Percentiles rank a stretch among this genome's conserved stretches.
phyloP scores from a whole-genome alignment of 2,797 vertebrate genomes.

The Gymnodraco acuticeps region DNA sequence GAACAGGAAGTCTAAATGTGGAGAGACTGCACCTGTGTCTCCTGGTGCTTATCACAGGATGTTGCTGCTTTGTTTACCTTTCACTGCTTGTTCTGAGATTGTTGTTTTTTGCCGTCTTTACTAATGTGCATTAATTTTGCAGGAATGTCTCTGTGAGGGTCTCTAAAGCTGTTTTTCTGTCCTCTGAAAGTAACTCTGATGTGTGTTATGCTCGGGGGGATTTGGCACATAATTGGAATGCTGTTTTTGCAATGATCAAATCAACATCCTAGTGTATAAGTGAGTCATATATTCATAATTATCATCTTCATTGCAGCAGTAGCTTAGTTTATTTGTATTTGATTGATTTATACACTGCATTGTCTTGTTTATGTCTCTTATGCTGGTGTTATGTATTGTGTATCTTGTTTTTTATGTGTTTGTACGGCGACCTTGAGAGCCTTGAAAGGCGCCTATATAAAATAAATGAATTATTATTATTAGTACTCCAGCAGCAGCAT shows the following conservation, averaged over 20 bases:
- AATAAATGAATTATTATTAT: too few relatives aligned
- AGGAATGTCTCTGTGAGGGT: slow-evolving; percentile 50
- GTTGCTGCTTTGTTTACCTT: slow-evolving; percentile 59
- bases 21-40: slow-evolving; percentile 75
- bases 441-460: too few relatives aligned
- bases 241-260: slow-evolving; percentile 62
- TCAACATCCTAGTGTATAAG: slow-evolving; percentile 41
- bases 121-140: slow-evolving; percentile 51
- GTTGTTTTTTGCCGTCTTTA: slow-evolving; percentile 71
- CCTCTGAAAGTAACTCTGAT: slow-evolving; percentile 32
- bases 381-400: too few relatives aligned
- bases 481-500: too few relatives aligned
- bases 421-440: too few relatives aligned
- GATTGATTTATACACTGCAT: too few relatives aligned
- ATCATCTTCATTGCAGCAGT: slow-evolving; percentile 13
- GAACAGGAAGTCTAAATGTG: slow-evolving; percentile 38
- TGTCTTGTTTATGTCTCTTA: too few relatives aligned
- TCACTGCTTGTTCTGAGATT: slow-evolving; percentile 45
- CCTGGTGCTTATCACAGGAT: slow-evolving; percentile 54
- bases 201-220: slow-evolving; percentile 18
- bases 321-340: slow-evolving; percentile 33
- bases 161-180: slow-evolving; percentile 34
- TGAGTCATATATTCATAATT: slow-evolving; percentile 2
- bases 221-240: slow-evolving; percentile 52
- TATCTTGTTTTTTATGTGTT: too few relatives aligned